Base-by-base conservation (phyloP, 2,113 vertebrate genomes). In the Peromyscus maniculatus region DNA sequence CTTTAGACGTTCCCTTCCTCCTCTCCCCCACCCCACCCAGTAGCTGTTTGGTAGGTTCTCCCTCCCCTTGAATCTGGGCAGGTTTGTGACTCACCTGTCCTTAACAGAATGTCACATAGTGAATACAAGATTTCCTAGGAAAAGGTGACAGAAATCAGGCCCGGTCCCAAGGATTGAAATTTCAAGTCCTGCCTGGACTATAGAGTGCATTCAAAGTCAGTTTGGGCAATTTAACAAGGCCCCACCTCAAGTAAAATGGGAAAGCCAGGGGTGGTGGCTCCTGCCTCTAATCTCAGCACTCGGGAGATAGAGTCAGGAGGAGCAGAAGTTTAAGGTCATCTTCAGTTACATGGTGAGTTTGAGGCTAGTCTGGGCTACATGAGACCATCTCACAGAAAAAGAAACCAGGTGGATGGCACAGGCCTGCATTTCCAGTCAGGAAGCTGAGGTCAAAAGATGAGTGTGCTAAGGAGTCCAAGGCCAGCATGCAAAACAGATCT, bases 11-110 rank as follows among this genome's bases (percentile, higher is more conserved):
- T 12, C 52, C 52, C 52, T 31, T 22, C 43, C n/a, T 69, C 89
- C 62, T 49, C 46, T 49, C 21, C 77, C 80, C 72, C 36, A n/a
- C 36, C 7, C 69, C 36, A 49, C 46, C 46, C 71, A 17, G 62
- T 28, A 11, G 66, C 22, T 79, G 69, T 67, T 78, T 26, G n/a
- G 15, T 95, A 0, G 46, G 88, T 93, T 64, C 84, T 77, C 26
- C 22, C 26, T 91, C 24, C 49, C 22, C 64, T 84, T 52, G 64
- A 67, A 36, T 79, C 71, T 79, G 80, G 43, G 69, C 52, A 71
- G 78, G 86, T 55, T 71, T 78, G 13, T 55, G 77, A 87, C 46
- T 96, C 79, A 52, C 92, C 59, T 75, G 24, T 79, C 78, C 84
- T 72, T 79, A 87, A 72, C 22, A 87, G 87, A 91, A 84, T 22